A percentile compares a stretch with the other conserved stretches of the same genome.
phyloP scores from a whole-genome alignment of 2,888 invertebrate genomes.

The Anarsia innoxiella region DNA sequence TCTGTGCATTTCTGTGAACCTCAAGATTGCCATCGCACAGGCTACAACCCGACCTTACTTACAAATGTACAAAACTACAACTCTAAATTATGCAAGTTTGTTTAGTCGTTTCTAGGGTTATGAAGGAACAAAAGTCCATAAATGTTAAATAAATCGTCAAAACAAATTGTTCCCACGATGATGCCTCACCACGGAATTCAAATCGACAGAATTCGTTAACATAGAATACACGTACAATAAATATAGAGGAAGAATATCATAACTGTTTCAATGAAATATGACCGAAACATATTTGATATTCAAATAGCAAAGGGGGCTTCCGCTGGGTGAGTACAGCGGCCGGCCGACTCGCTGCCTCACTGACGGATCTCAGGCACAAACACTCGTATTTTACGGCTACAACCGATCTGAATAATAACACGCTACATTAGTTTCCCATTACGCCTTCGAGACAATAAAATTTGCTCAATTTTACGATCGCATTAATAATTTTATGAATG shows the following conservation, averaged over 20 bases:
- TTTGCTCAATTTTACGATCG: conserved; percentile 74
- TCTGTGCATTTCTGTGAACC: conserved; percentile 67
- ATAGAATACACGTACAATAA: conserved; percentile 55
- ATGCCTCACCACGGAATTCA: too few species aligned
- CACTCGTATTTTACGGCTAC: conserved; percentile 71
- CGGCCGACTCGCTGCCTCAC: conserved; percentile 33
- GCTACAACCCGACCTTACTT: conserved; percentile 34
- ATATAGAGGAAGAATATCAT: conserved; percentile 68
- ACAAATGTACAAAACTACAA: too few species aligned
- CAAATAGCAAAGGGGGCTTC: conserved; percentile 65
- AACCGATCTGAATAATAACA: conserved; percentile 74
- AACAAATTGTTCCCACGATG: too few species aligned
- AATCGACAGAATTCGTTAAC: conserved; percentile 52
- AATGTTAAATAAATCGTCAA: conserved; percentile 33
- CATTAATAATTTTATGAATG: conserved; percentile 76
- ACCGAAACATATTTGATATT: conserved; percentile 69
- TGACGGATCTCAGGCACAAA: conserved; percentile 45
- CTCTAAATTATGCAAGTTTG: too few species aligned
- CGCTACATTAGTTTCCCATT: conserved; percentile 76
- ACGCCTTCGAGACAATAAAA: conserved; percentile 75
- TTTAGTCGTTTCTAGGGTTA: too few species aligned
- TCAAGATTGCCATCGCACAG: conserved; percentile 46
- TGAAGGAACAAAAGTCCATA: too few species aligned
- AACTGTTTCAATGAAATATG: conserved; percentile 69
- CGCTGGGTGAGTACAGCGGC: conserved; percentile 60